Evolutionary conservation across 2,113 vertebrate species (phyloP), one percentile per base, ranked within the genome.

Genomic region (Atractosteus spatula): DNA sequence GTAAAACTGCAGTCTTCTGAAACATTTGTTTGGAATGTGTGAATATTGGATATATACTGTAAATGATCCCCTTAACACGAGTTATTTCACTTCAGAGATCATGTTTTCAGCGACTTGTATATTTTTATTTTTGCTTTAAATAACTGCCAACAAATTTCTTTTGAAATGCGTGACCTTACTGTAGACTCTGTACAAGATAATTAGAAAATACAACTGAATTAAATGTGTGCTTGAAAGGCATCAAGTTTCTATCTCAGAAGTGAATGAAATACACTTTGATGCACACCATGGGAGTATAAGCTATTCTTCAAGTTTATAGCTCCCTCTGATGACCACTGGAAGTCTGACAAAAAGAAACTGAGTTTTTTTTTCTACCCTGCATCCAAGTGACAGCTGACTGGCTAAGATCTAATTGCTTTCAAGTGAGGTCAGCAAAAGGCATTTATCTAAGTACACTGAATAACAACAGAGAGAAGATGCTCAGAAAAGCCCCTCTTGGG

Each of bases 401-500:
- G 95, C 93, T 95, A 93, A 92, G 92, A 94, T 93, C 92, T 96
- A 97, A 97, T 96, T 97, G 95, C 93, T 95, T 95, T 91, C 90
- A 94, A 95, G 93, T 96, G 96, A 97, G 95, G 95, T 97, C 96
- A 97, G 94, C 94, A 91, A 92, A 83, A 97, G 94, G 95, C 95
- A 96, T 97, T 97, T 95, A 95, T 96, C 91, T 85, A 90, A 92
- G 93, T 90, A 89, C 89, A 88, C 92, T 89, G 91, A 94, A 94
- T 89, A 92, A 83, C 83, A 79, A 93, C 91, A 93, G 92, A 80
- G 91, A 89, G 87, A 92, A 91, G 89, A 91, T 93, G 91, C 86
- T 85, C 82, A 85, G 82, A 89, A 87, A 90, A 87, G 82, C 87
- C 78, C 91, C 81, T 91, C 87, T 87, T 87, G 91, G 85, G 79